Percentiles rank a stretch among this genome's conserved stretches.
phyloP scores from a whole-genome alignment of 2,113 vertebrate species.

The Lagopus muta region DNA sequence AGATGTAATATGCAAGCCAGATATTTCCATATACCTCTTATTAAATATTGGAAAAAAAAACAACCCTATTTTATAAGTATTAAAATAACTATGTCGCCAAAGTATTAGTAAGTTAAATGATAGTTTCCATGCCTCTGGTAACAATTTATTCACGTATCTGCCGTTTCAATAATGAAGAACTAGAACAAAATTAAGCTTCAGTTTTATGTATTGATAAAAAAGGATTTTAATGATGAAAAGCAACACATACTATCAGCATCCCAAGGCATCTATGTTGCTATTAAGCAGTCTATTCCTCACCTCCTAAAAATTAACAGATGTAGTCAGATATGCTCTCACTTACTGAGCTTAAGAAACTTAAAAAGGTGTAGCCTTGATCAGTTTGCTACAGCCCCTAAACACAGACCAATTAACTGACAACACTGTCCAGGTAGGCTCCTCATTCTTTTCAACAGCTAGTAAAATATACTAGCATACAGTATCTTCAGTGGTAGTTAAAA shows the following conservation, averaged over 20 bases:
- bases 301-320: not conserved
- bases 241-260: not conserved
- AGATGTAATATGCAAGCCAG: not conserved
- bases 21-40: not conserved
- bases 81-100: not conserved
- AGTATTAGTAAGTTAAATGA: not conserved
- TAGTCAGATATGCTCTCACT: not conserved
- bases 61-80: not conserved
- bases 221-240: not conserved
- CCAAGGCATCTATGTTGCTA: not conserved
- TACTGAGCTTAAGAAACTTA: not conserved
- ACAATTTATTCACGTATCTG: not conserved
- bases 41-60: not conserved
- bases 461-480: accelerated
- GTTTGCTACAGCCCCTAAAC: not conserved
- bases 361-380: accelerated
- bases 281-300: not conserved
- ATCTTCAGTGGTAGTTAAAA: not conserved
- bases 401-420: not conserved
- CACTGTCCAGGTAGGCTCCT: not conserved
- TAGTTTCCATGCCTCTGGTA: not conserved
- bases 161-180: not conserved
- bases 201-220: not conserved
- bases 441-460: not conserved
- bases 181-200: not conserved